A percentile compares a stretch with the other conserved stretches of the same genome.
Evolutionary conservation across 2,113 vertebrate genomes (phyloP).

Genomic region (Boleophthalmus pectinirostris): DNA sequence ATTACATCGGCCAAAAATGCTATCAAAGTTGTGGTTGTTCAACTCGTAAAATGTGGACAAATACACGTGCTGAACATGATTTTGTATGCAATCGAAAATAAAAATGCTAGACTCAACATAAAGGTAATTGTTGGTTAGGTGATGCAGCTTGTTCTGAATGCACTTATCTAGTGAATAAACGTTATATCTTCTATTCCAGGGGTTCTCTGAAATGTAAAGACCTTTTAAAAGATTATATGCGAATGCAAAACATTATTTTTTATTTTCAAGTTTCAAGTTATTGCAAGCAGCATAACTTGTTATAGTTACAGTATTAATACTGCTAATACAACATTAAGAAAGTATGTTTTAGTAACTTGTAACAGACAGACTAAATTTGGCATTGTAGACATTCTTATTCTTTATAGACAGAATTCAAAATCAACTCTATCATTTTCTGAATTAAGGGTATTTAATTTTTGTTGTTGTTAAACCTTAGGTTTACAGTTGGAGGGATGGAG

Average conservation of each 20-base stretch:
- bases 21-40: neutral
- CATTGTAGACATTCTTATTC: too few species aligned
- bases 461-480: constrained; percentile 5
- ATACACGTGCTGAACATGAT: neutral
- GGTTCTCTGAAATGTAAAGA: too few species aligned
- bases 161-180: too few species aligned
- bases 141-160: neutral
- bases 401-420: neutral
- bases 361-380: too few species aligned
- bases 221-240: too few species aligned
- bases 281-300: too few species aligned
- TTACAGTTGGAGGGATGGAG: constrained; percentile 39
- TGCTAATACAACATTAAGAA: too few species aligned
- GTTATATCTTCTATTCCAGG: too few species aligned
- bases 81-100: neutral
- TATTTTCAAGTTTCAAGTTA: too few species aligned
- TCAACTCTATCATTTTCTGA: neutral
- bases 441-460: neutral
- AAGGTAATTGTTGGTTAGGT: neutral
- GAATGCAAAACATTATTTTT: too few species aligned
- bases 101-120: neutral
- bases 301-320: too few species aligned
- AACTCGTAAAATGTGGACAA: neutral
- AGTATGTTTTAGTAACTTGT: too few species aligned
- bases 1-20: neutral